phyloP scores from a whole-genome alignment of 2,888 invertebrate species.

The Zygothrica quintamaculata region DNA sequence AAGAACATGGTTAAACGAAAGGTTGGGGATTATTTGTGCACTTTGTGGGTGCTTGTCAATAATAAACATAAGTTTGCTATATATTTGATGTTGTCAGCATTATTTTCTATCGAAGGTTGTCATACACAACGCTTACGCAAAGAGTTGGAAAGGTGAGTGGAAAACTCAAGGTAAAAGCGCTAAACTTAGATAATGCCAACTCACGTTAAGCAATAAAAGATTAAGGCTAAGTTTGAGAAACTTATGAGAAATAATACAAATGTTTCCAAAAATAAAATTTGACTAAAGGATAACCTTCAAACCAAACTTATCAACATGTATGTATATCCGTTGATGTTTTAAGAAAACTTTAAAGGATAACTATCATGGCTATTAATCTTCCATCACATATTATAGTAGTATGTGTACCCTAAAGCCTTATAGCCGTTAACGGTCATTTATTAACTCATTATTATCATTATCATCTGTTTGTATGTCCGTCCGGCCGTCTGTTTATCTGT shows the following conservation, averaged over 20 bases:
- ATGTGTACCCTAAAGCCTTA: slow-evolving; percentile 18
- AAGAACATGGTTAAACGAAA: slow-evolving; percentile 3
- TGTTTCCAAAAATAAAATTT: too few relatives aligned
- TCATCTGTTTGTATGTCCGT: slow-evolving; percentile 41
- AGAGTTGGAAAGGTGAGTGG: background rate
- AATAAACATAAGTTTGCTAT: slow-evolving; percentile 75
- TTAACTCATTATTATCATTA: slow-evolving; percentile 69
- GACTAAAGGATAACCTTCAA: too few relatives aligned
- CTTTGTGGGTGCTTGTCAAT: slow-evolving; percentile 60
- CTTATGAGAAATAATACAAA: background rate
- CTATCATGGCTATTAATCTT: slow-evolving; percentile 26
- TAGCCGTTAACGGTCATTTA: slow-evolving; percentile 68
- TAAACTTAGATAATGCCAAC: background rate
- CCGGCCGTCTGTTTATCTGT: slow-evolving; percentile 51
- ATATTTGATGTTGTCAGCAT: slow-evolving; percentile 69
- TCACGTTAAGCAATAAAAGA: background rate
- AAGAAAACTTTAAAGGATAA: too few relatives aligned
- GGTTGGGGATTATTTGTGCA: slow-evolving; percentile 33
- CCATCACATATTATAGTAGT: background rate
- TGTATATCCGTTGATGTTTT: too few relatives aligned
- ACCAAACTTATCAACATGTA: too few relatives aligned
- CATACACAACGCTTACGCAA: slow-evolving; percentile 63
- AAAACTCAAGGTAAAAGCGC: too few relatives aligned
- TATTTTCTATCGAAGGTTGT: slow-evolving; percentile 46
- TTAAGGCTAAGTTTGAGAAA: too few relatives aligned